phyloP scores from a whole-genome alignment of 2,797 vertebrate genomes.

The Pipistrellus pygmaeus region DNA sequence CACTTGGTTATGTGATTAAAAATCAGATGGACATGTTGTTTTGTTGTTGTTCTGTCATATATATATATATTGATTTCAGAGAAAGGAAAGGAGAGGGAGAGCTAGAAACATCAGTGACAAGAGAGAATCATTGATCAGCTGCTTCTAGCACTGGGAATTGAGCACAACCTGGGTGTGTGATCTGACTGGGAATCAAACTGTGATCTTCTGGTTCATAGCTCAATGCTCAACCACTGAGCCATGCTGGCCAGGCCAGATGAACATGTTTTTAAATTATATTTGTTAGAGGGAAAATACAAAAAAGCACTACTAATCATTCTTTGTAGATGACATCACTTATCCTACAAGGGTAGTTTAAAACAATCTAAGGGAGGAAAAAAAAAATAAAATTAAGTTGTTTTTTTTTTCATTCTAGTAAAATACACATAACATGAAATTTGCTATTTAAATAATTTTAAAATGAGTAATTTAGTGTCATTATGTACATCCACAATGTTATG shows the following conservation, averaged over 20 bases:
- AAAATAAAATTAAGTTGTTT: neutral
- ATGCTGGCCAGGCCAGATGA: slow-evolving; percentile 43
- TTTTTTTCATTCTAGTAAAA: neutral
- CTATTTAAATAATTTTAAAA: neutral
- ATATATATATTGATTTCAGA: no score
- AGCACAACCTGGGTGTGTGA: no score
- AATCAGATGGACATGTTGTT: slow-evolving; percentile 72
- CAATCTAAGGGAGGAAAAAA: neutral
- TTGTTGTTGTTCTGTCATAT: no score
- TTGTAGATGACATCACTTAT: neutral
- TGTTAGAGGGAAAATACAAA: slow-evolving; percentile 57
- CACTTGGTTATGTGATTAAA: slow-evolving; percentile 30
- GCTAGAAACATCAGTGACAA: no score
- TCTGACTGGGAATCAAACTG: no score
- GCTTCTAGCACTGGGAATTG: no score
- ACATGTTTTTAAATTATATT: slow-evolving; percentile 74
- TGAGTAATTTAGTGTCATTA: neutral
- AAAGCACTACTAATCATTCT: neutral
- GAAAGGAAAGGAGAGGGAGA: no score
- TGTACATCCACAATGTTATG: neutral
- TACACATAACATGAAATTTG: slow-evolving; percentile 9
- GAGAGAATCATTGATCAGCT: no score
- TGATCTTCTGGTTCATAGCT: no score
- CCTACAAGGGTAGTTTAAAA: neutral
- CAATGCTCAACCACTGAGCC: no score